phyloP scores from a whole-genome alignment of 2,797 vertebrate species.

The Poeciliopsis presidionis region DNA sequence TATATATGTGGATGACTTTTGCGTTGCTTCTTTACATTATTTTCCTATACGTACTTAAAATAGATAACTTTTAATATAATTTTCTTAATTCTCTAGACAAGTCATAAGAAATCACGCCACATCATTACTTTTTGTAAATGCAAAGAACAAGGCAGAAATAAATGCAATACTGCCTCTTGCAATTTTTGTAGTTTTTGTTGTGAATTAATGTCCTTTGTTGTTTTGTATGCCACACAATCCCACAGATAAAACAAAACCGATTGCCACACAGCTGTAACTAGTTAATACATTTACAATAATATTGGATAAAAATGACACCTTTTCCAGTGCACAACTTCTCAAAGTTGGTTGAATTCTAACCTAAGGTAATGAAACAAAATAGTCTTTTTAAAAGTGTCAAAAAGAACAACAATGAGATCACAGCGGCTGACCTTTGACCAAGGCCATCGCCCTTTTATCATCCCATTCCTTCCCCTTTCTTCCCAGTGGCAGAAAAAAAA shows the following conservation, averaged over 20 bases:
- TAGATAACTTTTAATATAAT: too few species aligned
- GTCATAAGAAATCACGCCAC: neutral
- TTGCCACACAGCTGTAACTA: neutral
- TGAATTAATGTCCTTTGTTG: neutral
- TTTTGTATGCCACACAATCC: constrained; percentile 29
- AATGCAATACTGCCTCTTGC: neutral
- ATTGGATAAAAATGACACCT: neutral
- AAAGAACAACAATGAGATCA: constrained; percentile 84
- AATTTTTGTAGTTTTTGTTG: neutral
- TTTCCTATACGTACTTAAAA: neutral
- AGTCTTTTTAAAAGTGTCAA: constrained; percentile 80
- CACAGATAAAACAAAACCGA: neutral
- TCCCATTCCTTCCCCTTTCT: constrained; percentile 76
- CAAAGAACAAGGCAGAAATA: neutral
- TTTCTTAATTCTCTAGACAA: neutral
- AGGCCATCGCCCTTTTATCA: constrained; percentile 85
- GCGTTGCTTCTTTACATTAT: neutral
- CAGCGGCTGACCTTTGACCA: constrained; percentile 86
- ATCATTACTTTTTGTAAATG: neutral
- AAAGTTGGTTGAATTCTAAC: constrained; percentile 75
- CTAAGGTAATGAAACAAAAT: constrained; percentile 83
- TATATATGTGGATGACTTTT: neutral
- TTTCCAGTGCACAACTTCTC: constrained; percentile 35
- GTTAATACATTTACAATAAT: neutral
- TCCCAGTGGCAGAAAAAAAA: constrained; percentile 69